phyloP scores from a whole-genome alignment of 1,140 invertebrate genomes.

The Potamilus streckersoni region DNA sequence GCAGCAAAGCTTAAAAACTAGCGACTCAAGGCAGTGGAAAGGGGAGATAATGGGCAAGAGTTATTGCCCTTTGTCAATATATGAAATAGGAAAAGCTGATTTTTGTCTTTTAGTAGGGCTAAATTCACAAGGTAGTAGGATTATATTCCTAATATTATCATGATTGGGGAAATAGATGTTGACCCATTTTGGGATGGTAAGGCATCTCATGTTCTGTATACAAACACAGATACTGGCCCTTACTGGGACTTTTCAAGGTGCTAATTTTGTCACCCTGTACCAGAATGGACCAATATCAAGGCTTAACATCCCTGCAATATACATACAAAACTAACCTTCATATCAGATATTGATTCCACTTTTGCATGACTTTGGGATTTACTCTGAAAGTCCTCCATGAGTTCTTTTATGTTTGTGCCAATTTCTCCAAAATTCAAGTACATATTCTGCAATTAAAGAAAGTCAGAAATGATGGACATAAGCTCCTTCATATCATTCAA shows the following conservation, averaged over 20 bases:
- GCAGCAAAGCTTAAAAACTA: no score
- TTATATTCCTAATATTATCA: no score
- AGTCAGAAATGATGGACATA: neutral
- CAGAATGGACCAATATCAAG: neutral
- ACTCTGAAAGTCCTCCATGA: slow-evolving; percentile 98
- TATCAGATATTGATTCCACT: slow-evolving; percentile 97
- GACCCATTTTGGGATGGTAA: no score
- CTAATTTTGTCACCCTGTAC: neutral
- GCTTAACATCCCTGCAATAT: neutral
- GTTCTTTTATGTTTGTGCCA: slow-evolving; percentile 93
- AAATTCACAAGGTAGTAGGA: no score
- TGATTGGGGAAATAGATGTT: no score
- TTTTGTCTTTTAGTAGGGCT: no score
- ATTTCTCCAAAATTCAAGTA: slow-evolving; percentile 99
- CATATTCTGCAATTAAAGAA: slow-evolving; percentile 79
- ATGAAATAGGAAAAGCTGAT: no score
- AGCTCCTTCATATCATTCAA: no score
- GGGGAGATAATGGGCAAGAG: no score
- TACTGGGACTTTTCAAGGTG: neutral
- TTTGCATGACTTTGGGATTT: slow-evolving; percentile 95
- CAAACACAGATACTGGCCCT: neutral
- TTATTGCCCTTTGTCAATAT: no score
- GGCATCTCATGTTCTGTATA: neutral
- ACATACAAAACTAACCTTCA: slow-evolving; percentile 77
- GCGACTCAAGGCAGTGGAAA: no score